A percentile compares a stretch with the other conserved stretches of the same genome.
Evolutionary conservation across 2,797 vertebrate genomes (phyloP).

Genomic region (Pipistrellus kuhlii): DNA sequence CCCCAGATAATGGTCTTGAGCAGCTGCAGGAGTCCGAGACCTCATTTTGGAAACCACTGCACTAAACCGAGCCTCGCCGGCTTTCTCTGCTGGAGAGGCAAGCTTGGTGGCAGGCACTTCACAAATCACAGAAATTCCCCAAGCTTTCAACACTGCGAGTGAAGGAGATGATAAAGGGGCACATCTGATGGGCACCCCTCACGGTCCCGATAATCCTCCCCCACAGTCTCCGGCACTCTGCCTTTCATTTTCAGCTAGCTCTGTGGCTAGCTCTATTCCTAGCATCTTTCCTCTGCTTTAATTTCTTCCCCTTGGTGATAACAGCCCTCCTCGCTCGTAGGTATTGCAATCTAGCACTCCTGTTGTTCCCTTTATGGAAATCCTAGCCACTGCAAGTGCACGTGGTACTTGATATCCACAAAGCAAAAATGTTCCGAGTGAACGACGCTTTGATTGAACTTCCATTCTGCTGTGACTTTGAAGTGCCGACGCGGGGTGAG

Average conservation of each 20-base stretch:
- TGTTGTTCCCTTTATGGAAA: conserved; percentile 69
- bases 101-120: background rate
- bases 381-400: conserved; percentile 37
- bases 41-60: background rate
- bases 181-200: background rate
- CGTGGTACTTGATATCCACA: conserved; percentile 56
- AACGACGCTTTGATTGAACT: conserved; percentile 65
- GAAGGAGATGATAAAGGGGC: background rate
- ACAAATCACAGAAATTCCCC: conserved; percentile 42
- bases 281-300: conserved; percentile 58
- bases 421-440: conserved; percentile 54
- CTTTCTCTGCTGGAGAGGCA: conserved; percentile 11
- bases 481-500: conserved; percentile 26
- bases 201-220: background rate
- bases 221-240: background rate
- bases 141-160: background rate
- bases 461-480: conserved; percentile 71
- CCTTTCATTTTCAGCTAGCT: conserved; percentile 35
- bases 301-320: conserved; percentile 51
- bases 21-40: background rate
- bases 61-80: background rate
- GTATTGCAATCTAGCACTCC: conserved; percentile 50
- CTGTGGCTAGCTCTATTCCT: background rate
- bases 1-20: background rate
- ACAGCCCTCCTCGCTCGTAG: conserved; percentile 57